Evolutionary conservation across 2,888 invertebrate genomes (phyloP), one percentile per base, ranked within the genome.

Genomic region (Scelioninae gen. 1): DNA sequence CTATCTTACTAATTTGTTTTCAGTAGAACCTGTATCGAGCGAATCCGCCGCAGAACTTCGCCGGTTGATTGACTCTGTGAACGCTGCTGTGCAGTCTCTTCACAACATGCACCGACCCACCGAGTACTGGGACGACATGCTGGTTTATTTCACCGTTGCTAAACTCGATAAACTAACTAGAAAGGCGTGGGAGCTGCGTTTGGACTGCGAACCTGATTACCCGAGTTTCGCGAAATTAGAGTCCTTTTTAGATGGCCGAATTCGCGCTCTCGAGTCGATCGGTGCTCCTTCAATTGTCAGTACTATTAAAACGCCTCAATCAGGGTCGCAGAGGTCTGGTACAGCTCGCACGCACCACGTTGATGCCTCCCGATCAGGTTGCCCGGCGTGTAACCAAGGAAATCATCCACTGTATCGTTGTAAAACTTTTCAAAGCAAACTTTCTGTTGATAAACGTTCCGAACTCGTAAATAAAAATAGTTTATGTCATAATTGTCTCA

Each of bases 401-500:
- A 13, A 31, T 3, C 29, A 13, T 5, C 10, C 8, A 3, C 43
- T 40, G 15, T 10, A 11, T 0, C 8, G 40, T 16, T 71, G 71
- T 49, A 45, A 32, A 23, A 13, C 11, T 0, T 10, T 51, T 7
- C 9, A 72, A 0, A 16, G 32, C 0, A 16, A 53, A 10, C 2
- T 55, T 0, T 23, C 23, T 23, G 4, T 23, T 23, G 53, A 74
- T 0, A n/a, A 8, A 7, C 72, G 63, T 5, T 53, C 16, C 16
- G 63, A 63, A 0, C n/a, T 63, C 4, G 31, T 63, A 0, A 40
- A 40, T 3, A 10, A 29, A 7, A 6, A 45, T 6, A 3, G 9
- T 2, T 34, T 63, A 0, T 74, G 72, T 13, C 4, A n/a, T 11
- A 74, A 74, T 23, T 63, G 72, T 45, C 13, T 74, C 6, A 6